Conservation (phyloP, 2,888 invertebrate species). For the Neuroscelio doddi region DNA sequence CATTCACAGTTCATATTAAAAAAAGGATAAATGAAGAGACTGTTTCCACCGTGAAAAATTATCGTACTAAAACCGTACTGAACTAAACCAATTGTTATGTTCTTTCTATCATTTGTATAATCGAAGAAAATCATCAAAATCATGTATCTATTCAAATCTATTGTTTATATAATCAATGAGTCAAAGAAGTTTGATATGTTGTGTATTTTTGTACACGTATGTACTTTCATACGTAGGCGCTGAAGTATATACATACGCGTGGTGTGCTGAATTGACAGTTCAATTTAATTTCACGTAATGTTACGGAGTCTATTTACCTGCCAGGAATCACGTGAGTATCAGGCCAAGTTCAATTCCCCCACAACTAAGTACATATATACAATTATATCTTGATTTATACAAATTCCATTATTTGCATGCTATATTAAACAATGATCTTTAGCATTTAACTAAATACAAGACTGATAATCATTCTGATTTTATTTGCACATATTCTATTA, state of each 20-base stretch:
- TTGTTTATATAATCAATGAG: slow-evolving; percentile 9
- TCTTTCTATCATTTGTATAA: neutral
- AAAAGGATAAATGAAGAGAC: no score
- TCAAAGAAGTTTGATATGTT: slow-evolving; percentile 26
- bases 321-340: slow-evolving; percentile 43
- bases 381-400: slow-evolving; percentile 4
- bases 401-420: neutral
- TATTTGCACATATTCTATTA: neutral
- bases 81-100: no score
- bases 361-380: slow-evolving; percentile 12
- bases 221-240: slow-evolving; percentile 29
- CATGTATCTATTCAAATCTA: neutral
- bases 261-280: slow-evolving; percentile 42
- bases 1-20: no score
- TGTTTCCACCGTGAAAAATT: no score
- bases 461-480: neutral
- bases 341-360: slow-evolving; percentile 20
- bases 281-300: slow-evolving; percentile 44
- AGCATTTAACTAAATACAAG: neutral
- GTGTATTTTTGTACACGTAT: slow-evolving; percentile 15
- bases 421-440: neutral
- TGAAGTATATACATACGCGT: slow-evolving; percentile 25
- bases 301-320: slow-evolving; percentile 40
- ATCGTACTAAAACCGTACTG: no score
- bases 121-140: neutral